phyloP scores from a whole-genome alignment of 1,140 invertebrate genomes.

The Drosophila mauritiana region DNA sequence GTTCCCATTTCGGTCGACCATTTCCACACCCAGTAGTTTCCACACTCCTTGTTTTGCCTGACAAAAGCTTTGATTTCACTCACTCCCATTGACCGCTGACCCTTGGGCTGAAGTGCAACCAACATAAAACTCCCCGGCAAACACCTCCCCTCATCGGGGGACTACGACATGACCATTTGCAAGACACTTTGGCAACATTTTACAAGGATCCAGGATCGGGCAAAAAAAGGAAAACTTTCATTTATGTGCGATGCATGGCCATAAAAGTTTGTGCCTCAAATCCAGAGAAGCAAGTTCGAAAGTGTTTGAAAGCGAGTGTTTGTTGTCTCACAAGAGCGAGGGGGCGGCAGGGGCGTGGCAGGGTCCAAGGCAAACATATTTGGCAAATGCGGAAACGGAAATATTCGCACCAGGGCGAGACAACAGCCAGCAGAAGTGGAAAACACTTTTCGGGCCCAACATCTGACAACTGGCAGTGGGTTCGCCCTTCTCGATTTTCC shows the following conservation, averaged over 20 bases:
- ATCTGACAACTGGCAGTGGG: conserved; percentile 55
- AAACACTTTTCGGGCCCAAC: conserved; percentile 65
- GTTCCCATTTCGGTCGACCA: not conserved
- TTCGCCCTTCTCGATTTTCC: conserved; percentile 3
- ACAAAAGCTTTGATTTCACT: conserved; percentile 49
- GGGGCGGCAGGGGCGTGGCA: conserved; percentile 21
- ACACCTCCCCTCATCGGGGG: conserved; percentile 11
- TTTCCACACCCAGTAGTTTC: not conserved
- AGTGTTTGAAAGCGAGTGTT: conserved; percentile 81
- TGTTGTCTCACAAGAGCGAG: conserved; percentile 39
- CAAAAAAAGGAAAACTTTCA: conserved; percentile 73
- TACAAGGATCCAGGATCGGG: conserved; percentile 41
- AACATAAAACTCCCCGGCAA: conserved; percentile 12
- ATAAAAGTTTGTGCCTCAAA: conserved; percentile 68
- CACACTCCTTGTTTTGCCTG: conserved; percentile 3
- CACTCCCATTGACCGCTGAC: conserved; percentile 36
- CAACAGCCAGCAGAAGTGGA: conserved; percentile 48
- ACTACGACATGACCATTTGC: conserved; percentile 56
- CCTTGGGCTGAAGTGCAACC: conserved; percentile 22
- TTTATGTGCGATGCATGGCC: conserved; percentile 78
- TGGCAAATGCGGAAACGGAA: conserved; percentile 79
- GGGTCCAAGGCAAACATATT: conserved; percentile 74
- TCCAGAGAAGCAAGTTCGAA: conserved; percentile 62
- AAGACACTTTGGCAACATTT: conserved; percentile 61
- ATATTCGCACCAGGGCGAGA: conserved; percentile 79